Conservation (phyloP, 2,888 invertebrate species). For the Octodonta nipae region DNA sequence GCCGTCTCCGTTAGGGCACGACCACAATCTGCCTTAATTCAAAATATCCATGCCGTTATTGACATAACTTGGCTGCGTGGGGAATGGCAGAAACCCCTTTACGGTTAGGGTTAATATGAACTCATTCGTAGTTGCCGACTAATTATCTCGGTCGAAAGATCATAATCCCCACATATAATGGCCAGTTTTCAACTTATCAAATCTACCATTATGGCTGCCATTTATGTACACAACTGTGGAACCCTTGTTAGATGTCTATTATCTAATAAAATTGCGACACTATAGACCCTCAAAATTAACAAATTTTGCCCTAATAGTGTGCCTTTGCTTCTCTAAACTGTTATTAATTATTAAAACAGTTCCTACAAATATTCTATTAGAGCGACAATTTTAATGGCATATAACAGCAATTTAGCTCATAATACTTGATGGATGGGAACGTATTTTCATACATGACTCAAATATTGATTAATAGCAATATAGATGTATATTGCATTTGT, state of each 20-base stretch:
- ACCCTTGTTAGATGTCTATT: constrained; percentile 26
- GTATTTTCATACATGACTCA: no score
- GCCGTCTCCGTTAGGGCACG: no score
- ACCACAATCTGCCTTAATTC: constrained; percentile 36
- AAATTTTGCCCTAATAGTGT: constrained; percentile 17
- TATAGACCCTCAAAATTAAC: constrained; percentile 20
- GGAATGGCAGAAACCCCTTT: constrained; percentile 24
- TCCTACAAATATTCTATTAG: no score
- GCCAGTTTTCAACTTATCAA: constrained; percentile 36
- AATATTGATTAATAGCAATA: no score
- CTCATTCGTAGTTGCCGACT: constrained; percentile 35
- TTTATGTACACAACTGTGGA: constrained; percentile 28
- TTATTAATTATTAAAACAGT: neutral
- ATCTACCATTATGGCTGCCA: constrained; percentile 36
- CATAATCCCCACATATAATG: constrained; percentile 38
- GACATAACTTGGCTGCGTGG: constrained; percentile 30
- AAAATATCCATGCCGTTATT: constrained; percentile 36
- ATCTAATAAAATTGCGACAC: constrained; percentile 29
- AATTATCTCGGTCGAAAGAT: constrained; percentile 38
- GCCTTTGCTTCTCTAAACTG: constrained; percentile 8
- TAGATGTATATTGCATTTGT: no score
- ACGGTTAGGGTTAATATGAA: constrained; percentile 37
- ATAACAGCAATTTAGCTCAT: no score
- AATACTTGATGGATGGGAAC: no score
- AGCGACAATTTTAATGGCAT: no score